Conservation (phyloP, 2,888 invertebrate genomes). For the Sturmia bella region DNA sequence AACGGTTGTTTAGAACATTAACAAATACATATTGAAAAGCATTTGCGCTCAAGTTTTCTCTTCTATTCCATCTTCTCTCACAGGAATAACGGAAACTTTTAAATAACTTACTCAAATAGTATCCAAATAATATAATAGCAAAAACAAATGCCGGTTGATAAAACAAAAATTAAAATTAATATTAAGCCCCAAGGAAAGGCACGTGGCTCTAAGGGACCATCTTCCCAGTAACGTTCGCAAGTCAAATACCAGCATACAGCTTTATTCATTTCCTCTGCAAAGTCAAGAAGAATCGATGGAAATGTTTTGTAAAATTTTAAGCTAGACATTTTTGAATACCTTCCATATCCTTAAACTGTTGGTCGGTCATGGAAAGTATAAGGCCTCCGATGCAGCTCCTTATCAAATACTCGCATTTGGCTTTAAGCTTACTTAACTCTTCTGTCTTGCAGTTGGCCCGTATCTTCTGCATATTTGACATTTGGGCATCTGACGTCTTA, state of each 20-base stretch:
- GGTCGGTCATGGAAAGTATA: constrained; percentile 89
- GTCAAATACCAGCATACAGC: constrained; percentile 96
- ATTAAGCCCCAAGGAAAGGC: constrained; percentile 91
- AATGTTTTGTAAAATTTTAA: neutral
- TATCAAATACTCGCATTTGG: constrained; percentile 88
- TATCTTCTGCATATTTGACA: constrained; percentile 84
- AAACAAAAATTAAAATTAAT: constrained; percentile 90
- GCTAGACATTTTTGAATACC: constrained; percentile 83
- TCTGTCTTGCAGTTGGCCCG: constrained; percentile 92
- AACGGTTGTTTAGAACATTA: no score
- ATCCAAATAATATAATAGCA: constrained; percentile 97
- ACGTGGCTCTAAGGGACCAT: constrained; percentile 87
- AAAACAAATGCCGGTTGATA: constrained; percentile 91
- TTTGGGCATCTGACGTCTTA: constrained; percentile 66
- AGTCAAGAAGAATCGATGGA: neutral
- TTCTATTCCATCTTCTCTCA: constrained; percentile 36
- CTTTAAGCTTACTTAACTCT: constrained; percentile 88
- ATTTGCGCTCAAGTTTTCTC: neutral
- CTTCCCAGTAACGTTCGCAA: constrained; percentile 96
- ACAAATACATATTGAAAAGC: neutral
- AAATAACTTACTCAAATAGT: constrained; percentile 91
- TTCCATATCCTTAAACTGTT: constrained; percentile 93
- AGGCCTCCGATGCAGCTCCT: constrained; percentile 92
- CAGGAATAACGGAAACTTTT: constrained; percentile 43
- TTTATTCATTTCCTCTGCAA: constrained; percentile 91